Conservation (phyloP, 2,888 invertebrate genomes). For the Phoronis australis region DNA sequence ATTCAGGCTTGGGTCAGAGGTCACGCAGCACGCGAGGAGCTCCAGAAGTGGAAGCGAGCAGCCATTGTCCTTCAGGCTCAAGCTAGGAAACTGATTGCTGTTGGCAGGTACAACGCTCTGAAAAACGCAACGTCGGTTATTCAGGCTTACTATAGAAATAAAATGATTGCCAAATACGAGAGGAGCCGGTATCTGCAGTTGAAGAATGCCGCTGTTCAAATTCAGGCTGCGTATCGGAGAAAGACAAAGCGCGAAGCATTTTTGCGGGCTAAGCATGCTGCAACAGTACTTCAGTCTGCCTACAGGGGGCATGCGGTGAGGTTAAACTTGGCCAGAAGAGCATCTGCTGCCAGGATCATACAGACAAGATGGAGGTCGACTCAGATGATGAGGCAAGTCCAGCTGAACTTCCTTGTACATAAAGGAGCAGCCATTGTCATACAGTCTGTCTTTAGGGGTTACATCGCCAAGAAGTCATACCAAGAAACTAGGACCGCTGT, state of each 20-base stretch:
- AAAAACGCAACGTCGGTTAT: conserved; percentile 9
- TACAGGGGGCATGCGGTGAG: conserved; percentile 13
- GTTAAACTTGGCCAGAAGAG: conserved; percentile 6
- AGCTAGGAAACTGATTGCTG: background rate
- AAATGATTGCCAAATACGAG: conserved; percentile 1
- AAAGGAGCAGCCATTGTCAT: conserved; percentile 9
- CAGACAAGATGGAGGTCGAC: conserved; percentile 14
- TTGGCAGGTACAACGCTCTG: conserved; percentile 5
- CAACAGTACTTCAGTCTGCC: no score
- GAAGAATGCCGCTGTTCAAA: background rate
- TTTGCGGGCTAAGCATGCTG: no score
- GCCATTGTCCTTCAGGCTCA: conserved; percentile 16
- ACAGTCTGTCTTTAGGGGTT: conserved; percentile 8
- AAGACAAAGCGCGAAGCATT: no score
- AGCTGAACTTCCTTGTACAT: background rate
- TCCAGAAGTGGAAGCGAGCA: conserved; percentile 2
- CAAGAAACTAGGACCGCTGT: background rate
- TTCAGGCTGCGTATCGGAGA: no score
- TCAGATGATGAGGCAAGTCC: background rate
- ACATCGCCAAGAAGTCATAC: background rate
- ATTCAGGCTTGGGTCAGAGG: conserved; percentile 15
- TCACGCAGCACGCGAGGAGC: conserved; percentile 1
- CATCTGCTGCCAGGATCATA: conserved; percentile 11
- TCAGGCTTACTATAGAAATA: conserved; percentile 8
- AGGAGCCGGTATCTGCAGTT: background rate